Evolutionary conservation across 1,140 invertebrate species (phyloP).

Genomic region (Agrypnia vestita): DNA sequence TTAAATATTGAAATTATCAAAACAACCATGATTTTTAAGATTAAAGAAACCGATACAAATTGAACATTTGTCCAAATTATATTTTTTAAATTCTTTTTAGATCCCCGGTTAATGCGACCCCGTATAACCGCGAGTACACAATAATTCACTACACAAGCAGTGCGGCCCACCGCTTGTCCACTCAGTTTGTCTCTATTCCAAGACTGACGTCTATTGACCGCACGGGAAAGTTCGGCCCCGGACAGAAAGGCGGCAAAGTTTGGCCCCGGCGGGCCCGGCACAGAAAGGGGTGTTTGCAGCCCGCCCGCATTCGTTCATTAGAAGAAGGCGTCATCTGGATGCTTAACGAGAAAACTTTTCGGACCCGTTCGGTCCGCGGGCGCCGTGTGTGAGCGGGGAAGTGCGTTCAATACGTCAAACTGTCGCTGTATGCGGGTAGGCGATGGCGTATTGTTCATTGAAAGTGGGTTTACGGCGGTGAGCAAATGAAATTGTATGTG

Average conservation of each 20-base stretch:
- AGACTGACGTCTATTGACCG: constrained; percentile 30
- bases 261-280: neutral
- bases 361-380: constrained; percentile 18
- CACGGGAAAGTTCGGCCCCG: neutral
- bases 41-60: no score
- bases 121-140: neutral
- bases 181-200: constrained; percentile 3
- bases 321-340: constrained; percentile 12
- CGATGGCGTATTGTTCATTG: no score
- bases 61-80: no score
- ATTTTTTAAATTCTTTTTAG: no score
- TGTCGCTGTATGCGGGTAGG: neutral
- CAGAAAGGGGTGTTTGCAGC: constrained; percentile 1
- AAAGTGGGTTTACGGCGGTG: no score
- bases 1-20: no score
- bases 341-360: constrained; percentile 42
- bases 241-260: neutral
- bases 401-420: no score
- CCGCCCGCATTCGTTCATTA: constrained; percentile 20
- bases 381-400: neutral
- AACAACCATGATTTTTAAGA: no score
- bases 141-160: neutral
- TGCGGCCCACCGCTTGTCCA: neutral
- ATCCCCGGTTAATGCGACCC: no score
- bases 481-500: no score